These are phyloP conservation scores for Zosterops lateralis DNA, from an alignment of 2,113 vertebrate genomes.

Conservation along the genomic window DNA sequence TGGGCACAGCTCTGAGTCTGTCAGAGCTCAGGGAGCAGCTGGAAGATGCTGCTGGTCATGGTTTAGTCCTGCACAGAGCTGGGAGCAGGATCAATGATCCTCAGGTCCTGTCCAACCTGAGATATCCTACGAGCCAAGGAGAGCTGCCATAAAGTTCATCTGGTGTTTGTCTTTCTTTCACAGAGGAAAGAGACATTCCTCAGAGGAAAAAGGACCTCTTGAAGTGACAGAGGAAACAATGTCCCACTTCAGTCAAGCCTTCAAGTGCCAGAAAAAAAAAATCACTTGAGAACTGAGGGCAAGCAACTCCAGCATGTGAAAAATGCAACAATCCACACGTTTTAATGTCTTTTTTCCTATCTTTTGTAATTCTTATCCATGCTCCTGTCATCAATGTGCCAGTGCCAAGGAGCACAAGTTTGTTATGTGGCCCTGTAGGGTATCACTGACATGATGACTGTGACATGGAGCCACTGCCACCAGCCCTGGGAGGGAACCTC, in stretches of 20 bases:
- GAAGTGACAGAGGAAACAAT: background rate
- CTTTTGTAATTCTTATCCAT: background rate
- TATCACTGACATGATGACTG: accelerated
- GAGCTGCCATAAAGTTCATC: background rate
- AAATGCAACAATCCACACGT: accelerated
- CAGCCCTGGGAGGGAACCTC: background rate
- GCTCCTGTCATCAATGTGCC: accelerated
- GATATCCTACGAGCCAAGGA: accelerated
- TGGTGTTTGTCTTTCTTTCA: background rate
- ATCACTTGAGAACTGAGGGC: background rate
- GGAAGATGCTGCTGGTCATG: accelerated
- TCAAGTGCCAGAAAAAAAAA: background rate
- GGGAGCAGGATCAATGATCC: background rate
- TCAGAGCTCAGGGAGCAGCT: background rate
- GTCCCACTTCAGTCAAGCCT: background rate
- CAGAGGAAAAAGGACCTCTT: background rate
- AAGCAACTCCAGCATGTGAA: background rate
- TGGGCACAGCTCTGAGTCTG: accelerated
- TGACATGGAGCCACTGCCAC: background rate
- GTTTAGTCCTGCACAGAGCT: background rate
- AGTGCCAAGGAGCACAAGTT: background rate
- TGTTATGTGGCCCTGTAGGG: accelerated
- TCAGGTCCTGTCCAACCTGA: background rate
- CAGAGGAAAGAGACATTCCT: background rate
- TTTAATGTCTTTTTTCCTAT: background rate